A percentile compares a stretch with the other conserved stretches of the same genome.
These are phyloP conservation scores for Hyperoplus lanceolatus DNA, from an alignment of 2,797 vertebrate genomes.

Conservation along the genomic window DNA sequence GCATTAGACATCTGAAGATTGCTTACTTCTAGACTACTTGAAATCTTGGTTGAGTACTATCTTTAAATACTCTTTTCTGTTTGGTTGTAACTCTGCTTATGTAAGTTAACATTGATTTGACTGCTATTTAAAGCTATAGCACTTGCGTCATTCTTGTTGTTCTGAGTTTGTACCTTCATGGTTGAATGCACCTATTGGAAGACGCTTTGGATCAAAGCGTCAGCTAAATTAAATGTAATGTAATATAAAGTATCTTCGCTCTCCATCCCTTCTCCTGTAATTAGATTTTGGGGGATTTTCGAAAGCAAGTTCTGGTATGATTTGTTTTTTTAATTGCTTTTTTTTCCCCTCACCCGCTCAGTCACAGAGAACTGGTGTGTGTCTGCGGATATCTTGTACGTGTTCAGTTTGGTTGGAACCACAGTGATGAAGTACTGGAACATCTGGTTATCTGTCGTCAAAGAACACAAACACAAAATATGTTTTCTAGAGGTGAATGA, in stretches of 20 bases:
- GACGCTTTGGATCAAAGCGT: too few species aligned
- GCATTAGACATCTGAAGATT: too few species aligned
- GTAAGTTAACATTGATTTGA: too few species aligned
- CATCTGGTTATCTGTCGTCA: constrained; percentile 94
- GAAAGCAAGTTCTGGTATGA: neutral
- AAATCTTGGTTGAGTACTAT: too few species aligned
- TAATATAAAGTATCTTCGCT: neutral
- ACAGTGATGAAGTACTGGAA: constrained; percentile 99
- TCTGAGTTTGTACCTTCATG: too few species aligned
- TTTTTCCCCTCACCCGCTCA: constrained; percentile 83
- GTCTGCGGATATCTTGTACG: constrained; percentile 88
- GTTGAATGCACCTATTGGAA: too few species aligned
- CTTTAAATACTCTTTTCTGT: too few species aligned
- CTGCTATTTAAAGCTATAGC: too few species aligned
- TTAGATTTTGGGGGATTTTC: neutral
- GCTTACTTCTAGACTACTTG: too few species aligned
- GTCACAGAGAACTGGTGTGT: constrained; percentile 87
- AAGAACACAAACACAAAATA: neutral
- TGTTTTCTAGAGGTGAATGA: neutral
- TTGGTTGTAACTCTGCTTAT: too few species aligned
- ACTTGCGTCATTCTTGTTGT: too few species aligned
- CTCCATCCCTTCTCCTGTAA: neutral
- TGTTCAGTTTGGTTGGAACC: constrained; percentile 95
- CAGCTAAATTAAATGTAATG: too few species aligned
- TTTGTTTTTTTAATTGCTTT: neutral